Base-by-base conservation (phyloP, 2,113 vertebrate genomes). In the Glaucidium brasilianum region DNA sequence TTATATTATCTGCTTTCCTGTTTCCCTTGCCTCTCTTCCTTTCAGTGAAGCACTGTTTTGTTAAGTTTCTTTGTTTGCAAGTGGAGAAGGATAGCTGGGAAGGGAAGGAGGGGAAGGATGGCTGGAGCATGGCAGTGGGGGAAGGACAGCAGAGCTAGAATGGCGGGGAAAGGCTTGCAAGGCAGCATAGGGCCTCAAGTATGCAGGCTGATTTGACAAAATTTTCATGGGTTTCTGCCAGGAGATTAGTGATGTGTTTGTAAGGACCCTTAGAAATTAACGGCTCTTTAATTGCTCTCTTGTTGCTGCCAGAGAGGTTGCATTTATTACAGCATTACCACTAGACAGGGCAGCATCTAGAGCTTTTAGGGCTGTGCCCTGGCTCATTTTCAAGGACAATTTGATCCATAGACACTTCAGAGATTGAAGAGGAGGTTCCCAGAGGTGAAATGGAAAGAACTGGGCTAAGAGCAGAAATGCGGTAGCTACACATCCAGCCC, bases 1-100 rank as follows among this genome's bases (percentile, higher is more conserved):
- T 94, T 86, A 7, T 20, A 86, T 59, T 63, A 78, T 92, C 76
- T 91, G 43, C 59, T 93, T 94, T 95, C 82, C 88, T 88, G 75
- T 92, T 95, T 96, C 86, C 60, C 50, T 84, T 18, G 45, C n/a
- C 29, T 88, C 67, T 53, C 19, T 11, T 85, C 75, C 43, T 71
- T 76, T 47, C 58, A 43, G 34, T 9, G 45, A 62, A 79, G 29
- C 15, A 30, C 56, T 41, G 56, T 41, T 91, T 60, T 74, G 41
- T 67, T 73, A 58, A 53, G 45, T 71, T 62, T 47, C 66, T 85
- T 80, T 77, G 55, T 39, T 86, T 77, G 32, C 9, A 9, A 77
- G 8, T 26, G 34, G 56, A 15, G 43, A 84, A 89, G 39, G 87
- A 81, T 13, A 43, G 37, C 41, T 84, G 88, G 62, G 52, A 73